These are phyloP conservation scores for Vulpes vulpes DNA, from an alignment of 2,113 vertebrate species.

Conservation along the genomic window DNA sequence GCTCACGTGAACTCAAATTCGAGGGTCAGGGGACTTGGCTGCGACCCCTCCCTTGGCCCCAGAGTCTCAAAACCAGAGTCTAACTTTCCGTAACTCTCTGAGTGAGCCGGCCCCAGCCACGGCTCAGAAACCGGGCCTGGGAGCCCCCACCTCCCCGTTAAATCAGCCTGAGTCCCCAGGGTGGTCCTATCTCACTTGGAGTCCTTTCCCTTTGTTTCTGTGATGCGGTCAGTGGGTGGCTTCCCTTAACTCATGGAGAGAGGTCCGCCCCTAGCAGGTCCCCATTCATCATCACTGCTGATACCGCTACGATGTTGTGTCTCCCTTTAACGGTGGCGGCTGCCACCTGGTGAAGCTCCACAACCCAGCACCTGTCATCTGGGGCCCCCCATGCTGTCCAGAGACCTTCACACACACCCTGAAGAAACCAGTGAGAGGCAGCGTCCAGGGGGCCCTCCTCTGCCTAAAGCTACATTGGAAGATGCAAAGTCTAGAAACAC, in stretches of 20 bases:
- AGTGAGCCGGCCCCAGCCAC: rapidly evolving
- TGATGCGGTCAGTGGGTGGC: not conserved
- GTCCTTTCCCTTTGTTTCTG: not conserved
- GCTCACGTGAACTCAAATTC: no score
- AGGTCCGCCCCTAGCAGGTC: no score
- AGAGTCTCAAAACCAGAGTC: no score
- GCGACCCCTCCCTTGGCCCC: not conserved
- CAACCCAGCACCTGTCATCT: not conserved
- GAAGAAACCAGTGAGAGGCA: not conserved
- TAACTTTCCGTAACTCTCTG: not conserved
- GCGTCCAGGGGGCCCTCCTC: not conserved
- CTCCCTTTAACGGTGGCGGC: rapidly evolving
- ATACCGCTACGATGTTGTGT: not conserved
- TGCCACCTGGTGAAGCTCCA: rapidly evolving
- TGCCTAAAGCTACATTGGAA: not conserved
- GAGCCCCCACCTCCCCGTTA: rapidly evolving
- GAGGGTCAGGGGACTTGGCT: no score
- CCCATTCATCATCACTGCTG: rapidly evolving
- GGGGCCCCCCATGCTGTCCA: not conserved
- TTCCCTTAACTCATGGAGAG: not conserved
- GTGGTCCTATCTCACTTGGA: rapidly evolving
- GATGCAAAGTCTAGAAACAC: not conserved
- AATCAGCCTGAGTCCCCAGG: rapidly evolving
- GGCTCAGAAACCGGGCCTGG: rapidly evolving
- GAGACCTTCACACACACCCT: not conserved